Percentiles rank a stretch among this genome's conserved stretches.
These are phyloP conservation scores for Agonopterix alstromeriana DNA, from an alignment of 2,888 invertebrate species.

Conservation along the genomic window DNA sequence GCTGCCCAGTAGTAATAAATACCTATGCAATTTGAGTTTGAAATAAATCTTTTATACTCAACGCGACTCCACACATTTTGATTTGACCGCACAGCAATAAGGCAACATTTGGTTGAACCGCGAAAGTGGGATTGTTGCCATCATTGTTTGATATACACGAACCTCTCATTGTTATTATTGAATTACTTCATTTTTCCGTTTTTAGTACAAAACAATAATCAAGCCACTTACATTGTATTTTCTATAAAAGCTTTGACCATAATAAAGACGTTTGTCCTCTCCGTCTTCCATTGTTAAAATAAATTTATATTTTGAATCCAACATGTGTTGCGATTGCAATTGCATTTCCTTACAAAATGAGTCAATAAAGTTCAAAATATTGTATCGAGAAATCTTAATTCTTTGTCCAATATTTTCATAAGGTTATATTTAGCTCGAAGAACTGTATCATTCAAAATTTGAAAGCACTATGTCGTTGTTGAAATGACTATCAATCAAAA, in stretches of 20 bases:
- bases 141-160: slow-evolving; percentile 46
- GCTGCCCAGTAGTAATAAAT: no score
- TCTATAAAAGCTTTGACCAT: neutral
- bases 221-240: slow-evolving; percentile 14
- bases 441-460: no score
- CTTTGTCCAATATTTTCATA: no score
- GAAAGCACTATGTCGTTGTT: no score
- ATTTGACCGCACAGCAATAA: slow-evolving; percentile 26
- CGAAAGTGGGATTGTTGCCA: slow-evolving; percentile 50
- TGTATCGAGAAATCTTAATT: no score
- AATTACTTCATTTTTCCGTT: slow-evolving; percentile 37
- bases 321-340: no score
- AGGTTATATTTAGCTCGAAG: no score
- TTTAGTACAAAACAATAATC: slow-evolving; percentile 21
- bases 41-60: neutral
- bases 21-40: no score
- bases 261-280: slow-evolving; percentile 30
- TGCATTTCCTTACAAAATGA: no score
- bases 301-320: no score
- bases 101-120: slow-evolving; percentile 57
- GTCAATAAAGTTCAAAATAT: no score
- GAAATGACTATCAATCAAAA: no score
- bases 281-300: neutral
- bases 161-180: slow-evolving; percentile 38
- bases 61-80: slow-evolving; percentile 21